Evolutionary conservation across 2,113 vertebrate genomes (phyloP), one percentile per base, ranked within the genome.

Genomic region (Oriolus oriolus): DNA sequence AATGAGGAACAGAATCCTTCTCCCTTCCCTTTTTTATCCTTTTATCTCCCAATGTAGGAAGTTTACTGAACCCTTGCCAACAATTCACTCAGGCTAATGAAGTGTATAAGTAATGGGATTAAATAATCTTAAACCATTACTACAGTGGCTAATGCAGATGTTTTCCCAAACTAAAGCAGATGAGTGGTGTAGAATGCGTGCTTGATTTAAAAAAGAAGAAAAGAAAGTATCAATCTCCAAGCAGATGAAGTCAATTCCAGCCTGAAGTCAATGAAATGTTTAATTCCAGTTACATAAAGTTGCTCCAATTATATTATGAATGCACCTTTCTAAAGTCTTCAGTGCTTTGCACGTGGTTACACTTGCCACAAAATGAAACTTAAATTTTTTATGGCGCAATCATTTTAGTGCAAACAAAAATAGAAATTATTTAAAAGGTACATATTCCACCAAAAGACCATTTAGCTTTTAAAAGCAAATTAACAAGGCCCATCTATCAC

Each of bases 41-140:
- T 98, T 98, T 97, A 97, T 97, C 97, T 97, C 89, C 71, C 93
- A 95, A 77, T 89, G 77, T 90, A 97, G 97, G 97, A 98, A 97
- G 96, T 98, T 97, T 97, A 97, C 97, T 98, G 98, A 98, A 97
- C 78, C 96, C 69, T 91, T 92, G 98, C 98, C 98, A 98, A 96
- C 94, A 97, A 97, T 96, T 98, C 98, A 98, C 98, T 98, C 97
- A 98, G 95, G 93, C 97, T 98, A 98, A 98, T 98, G 97, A 98
- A 98, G 98, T 98, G 97, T 95, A 91, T 97, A 98, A 97, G 97
- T 97, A 98, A 98, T 97, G 96, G 97, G 97, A 98, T 98, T 98
- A 98, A 97, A 98, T 97, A 98, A 98, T 97, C 96, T 97, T 97
- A 97, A 97, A 93, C 95, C 94, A 96, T 98, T 97, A 97, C 97